A percentile compares a stretch with the other conserved stretches of the same genome.
These are phyloP conservation scores for Ctenodactylus gundi DNA, from an alignment of 2,113 vertebrate genomes.

Conservation along the genomic window DNA sequence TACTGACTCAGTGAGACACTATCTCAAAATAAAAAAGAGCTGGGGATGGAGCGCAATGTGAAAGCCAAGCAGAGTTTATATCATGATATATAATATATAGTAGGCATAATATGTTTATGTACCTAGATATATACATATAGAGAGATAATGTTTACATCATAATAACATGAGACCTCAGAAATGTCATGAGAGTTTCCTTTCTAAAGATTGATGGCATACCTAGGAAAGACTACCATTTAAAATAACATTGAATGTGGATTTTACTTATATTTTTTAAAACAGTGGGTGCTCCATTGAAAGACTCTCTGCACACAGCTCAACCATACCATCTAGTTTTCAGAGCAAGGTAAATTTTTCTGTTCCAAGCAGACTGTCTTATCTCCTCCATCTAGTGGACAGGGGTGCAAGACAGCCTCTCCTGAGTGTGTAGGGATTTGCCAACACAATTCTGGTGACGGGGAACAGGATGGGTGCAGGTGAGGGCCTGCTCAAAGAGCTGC, in stretches of 20 bases:
- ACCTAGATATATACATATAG: too few relatives aligned
- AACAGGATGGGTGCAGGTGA: slow-evolving; percentile 70
- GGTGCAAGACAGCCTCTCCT: slow-evolving; percentile 50
- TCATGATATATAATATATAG: not conserved
- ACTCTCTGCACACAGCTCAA: not conserved
- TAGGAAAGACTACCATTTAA: slow-evolving; percentile 6
- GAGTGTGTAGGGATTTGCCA: slow-evolving; percentile 63
- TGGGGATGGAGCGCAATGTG: too few relatives aligned
- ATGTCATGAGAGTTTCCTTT: not conserved
- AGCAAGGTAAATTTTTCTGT: slow-evolving; percentile 68
- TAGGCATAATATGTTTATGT: not conserved
- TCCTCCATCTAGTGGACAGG: not conserved
- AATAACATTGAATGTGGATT: not conserved
- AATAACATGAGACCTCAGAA: slow-evolving; percentile 9
- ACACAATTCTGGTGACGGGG: slow-evolving; percentile 65
- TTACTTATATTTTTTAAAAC: not conserved
- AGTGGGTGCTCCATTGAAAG: not conserved
- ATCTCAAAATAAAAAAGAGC: too few relatives aligned
- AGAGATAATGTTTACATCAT: not conserved
- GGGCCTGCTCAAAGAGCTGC: slow-evolving; percentile 35
- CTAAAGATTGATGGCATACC: not conserved
- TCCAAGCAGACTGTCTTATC: slow-evolving; percentile 60
- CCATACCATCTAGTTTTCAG: slow-evolving; percentile 48
- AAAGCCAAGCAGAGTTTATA: not conserved
- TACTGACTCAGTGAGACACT: not conserved